Percentiles rank a stretch among this genome's conserved stretches.
phyloP scores from a whole-genome alignment of 2,797 vertebrate genomes.

The Lycodopsis pacificus region DNA sequence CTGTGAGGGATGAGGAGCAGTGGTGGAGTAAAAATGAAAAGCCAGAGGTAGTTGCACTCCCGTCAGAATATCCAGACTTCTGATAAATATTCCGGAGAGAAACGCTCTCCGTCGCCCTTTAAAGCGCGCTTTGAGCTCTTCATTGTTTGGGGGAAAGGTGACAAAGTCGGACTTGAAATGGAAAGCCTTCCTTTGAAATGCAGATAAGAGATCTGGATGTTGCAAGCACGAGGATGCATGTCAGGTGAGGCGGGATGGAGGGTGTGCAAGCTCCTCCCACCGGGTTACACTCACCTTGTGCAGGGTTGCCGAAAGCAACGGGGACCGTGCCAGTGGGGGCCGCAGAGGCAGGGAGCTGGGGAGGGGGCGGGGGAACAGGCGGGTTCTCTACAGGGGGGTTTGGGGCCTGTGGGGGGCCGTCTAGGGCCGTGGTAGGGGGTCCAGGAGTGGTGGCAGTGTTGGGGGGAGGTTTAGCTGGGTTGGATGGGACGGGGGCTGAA shows the following conservation, averaged over 20 bases:
- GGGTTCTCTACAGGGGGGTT: slow-evolving; percentile 86
- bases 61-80: background rate
- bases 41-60: slow-evolving; percentile 18
- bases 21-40: background rate
- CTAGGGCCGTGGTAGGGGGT: slow-evolving; percentile 83
- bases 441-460: slow-evolving; percentile 79
- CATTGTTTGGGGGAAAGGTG: background rate
- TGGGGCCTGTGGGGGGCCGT: slow-evolving; percentile 76
- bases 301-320: slow-evolving; percentile 83
- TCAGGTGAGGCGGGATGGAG: slow-evolving; percentile 14
- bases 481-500: slow-evolving; percentile 88
- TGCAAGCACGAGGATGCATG: slow-evolving; percentile 23
- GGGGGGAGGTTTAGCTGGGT: slow-evolving; percentile 77
- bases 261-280: slow-evolving; percentile 28
- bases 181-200: background rate
- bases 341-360: slow-evolving; percentile 89
- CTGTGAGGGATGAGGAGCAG: slow-evolving; percentile 46
- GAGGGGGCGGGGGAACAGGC: slow-evolving; percentile 94
- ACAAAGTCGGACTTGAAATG: background rate
- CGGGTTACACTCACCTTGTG: slow-evolving; percentile 92
- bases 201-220: background rate
- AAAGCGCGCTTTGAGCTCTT: background rate
- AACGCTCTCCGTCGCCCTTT: background rate
- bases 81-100: background rate
- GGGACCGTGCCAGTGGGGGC: slow-evolving; percentile 90